A percentile compares a stretch with the other conserved stretches of the same genome.
These are phyloP conservation scores for Spea hammondii DNA, from an alignment of 2,797 vertebrate genomes.

Conservation along the genomic window DNA sequence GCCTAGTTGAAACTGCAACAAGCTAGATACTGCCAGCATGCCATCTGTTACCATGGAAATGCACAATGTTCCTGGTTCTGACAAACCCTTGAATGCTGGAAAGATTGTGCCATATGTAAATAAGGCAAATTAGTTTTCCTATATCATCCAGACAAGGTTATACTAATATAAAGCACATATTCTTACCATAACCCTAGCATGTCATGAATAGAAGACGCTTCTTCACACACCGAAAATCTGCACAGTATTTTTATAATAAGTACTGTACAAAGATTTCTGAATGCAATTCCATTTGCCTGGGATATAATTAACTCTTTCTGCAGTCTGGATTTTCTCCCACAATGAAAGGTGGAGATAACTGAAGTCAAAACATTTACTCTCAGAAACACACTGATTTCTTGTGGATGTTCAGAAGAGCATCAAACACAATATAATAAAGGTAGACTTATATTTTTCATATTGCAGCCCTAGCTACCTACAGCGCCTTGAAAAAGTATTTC, in stretches of 20 bases:
- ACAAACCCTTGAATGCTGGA: conserved; percentile 83
- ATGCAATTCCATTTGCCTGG: conserved; percentile 42
- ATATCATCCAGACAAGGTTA: conserved; percentile 81
- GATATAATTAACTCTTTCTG: conserved; percentile 44
- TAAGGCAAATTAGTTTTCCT: conserved; percentile 85
- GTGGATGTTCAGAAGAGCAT: neutral
- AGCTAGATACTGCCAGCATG: conserved; percentile 85
- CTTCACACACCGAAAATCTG: conserved; percentile 38
- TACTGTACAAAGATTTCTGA: conserved; percentile 42
- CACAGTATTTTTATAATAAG: conserved; percentile 45
- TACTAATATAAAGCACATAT: conserved; percentile 78
- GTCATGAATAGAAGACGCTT: conserved; percentile 50
- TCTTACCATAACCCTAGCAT: conserved; percentile 67
- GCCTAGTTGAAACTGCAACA: conserved; percentile 82
- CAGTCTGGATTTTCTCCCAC: neutral
- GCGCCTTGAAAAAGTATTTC: too few species aligned
- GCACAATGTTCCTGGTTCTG: conserved; percentile 81
- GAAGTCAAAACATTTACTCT: conserved; percentile 3
- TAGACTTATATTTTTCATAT: neutral
- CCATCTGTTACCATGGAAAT: conserved; percentile 89
- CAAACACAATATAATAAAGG: neutral
- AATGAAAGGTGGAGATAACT: conserved; percentile 7
- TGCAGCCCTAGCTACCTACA: too few species aligned
- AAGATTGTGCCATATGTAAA: conserved; percentile 85
- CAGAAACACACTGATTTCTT: neutral